Evolutionary conservation across 2,888 invertebrate genomes (phyloP).

Genomic region (Sinodicranocentrus sp.): DNA sequence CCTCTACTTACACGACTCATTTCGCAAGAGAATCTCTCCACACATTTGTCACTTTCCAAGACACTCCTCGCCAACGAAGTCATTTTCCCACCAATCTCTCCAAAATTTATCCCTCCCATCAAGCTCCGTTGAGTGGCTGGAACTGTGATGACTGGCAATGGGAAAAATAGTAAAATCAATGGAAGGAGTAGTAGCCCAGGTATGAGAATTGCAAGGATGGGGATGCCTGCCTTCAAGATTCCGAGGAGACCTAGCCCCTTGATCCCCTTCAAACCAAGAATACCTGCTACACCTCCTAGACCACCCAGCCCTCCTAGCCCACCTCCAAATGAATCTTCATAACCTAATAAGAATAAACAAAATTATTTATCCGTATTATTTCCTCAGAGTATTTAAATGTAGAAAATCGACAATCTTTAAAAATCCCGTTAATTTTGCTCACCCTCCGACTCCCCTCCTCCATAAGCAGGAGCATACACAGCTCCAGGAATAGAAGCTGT

Average conservation of each 20-base stretch:
- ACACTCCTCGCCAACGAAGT: conserved; percentile 66
- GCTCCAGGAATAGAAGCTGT: conserved; percentile 20
- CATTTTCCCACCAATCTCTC: conserved; percentile 69
- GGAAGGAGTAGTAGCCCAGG: conserved; percentile 71
- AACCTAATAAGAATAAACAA: conserved; percentile 12
- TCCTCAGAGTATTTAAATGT: no score
- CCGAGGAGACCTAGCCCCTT: conserved; percentile 72
- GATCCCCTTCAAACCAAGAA: conserved; percentile 72
- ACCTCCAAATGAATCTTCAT: conserved; percentile 64
- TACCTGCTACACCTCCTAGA: conserved; percentile 66
- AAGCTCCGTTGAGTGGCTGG: conserved; percentile 44
- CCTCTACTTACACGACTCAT: conserved; percentile 71
- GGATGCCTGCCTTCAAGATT: conserved; percentile 68
- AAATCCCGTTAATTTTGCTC: neutral
- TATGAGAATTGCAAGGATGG: conserved; percentile 67
- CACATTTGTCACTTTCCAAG: conserved; percentile 72
- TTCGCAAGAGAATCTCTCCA: conserved; percentile 74
- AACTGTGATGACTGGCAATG: conserved; percentile 73
- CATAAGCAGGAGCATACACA: conserved; percentile 42
- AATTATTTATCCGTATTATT: no score
- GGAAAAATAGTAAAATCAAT: conserved; percentile 70
- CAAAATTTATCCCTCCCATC: conserved; percentile 47
- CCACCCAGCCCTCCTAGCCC: conserved; percentile 70
- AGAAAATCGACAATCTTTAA: no score
- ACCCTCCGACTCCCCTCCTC: conserved; percentile 33